Evolutionary conservation across 2,888 invertebrate species (phyloP), one percentile per base, ranked within the genome.

Genomic region (Clivina fossor): DNA sequence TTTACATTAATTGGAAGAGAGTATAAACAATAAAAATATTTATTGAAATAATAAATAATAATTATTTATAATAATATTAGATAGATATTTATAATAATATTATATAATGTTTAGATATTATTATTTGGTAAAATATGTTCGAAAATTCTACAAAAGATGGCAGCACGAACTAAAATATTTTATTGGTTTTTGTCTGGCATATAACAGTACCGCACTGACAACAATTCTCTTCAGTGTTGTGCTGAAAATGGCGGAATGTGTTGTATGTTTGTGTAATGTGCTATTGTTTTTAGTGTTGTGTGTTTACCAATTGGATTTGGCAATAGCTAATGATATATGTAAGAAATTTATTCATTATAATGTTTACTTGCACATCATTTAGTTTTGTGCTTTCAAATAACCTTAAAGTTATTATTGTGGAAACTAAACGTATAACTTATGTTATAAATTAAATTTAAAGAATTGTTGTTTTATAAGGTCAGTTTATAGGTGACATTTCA

Each of bases 201-300:
- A 51, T 51, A 33, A 51, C 51, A 43, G 43, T 41, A 51, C 51
- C 51, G 51, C 53, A 53, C 53, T 53, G 18, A 32, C 43, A 53
- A 53, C 16, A 43, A 19, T 33, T 35, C 22, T 28, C 33, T 38
- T 55, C 55, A 55, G 55, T 55, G 55, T 55, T 40, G 46, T 55
- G 37, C 55, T 55, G 55, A 55, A 55, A 55, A 55, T 55, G 55
- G 55, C 55, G 55, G 55, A 55, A 47, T 38, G 55, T 55, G 55
- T 55, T 55, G 38, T 55, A 47, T 55, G 40, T 55, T 46, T 55
- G 55, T 55, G 55, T 47, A 40, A 37, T 20, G 55, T 55, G 47
- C 47, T 55, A 47, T 55, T 55, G 47, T 55, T 55, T 47, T 40
- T 55, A 22, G 40, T 47, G 28, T 47, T 46, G 22, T 55, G 47